These are phyloP conservation scores for Hippopotamus amphibius DNA, from an alignment of 2,113 vertebrate genomes.

Conservation along the genomic window DNA sequence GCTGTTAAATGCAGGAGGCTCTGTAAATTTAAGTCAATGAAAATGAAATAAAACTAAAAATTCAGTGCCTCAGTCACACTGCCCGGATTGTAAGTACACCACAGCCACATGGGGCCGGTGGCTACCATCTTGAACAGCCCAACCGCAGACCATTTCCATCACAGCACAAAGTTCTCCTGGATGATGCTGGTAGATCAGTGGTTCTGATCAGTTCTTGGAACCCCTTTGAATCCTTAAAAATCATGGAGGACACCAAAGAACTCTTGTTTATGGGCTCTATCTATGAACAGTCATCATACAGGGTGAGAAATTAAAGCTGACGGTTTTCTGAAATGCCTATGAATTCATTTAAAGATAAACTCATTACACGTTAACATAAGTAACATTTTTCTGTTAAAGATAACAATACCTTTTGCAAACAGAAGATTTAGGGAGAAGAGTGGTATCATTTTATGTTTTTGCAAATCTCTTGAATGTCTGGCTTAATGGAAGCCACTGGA, in stretches of 20 bases:
- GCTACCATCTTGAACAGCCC: neutral
- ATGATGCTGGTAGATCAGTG: neutral
- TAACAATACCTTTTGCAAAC: neutral
- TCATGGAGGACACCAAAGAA: neutral
- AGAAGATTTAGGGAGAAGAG: neutral
- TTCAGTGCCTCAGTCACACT: no score
- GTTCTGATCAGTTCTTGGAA: neutral
- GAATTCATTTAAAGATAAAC: neutral
- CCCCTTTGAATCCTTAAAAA: neutral
- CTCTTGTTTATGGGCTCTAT: neutral
- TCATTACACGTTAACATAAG: neutral
- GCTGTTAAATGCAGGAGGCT: neutral
- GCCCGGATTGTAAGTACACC: no score
- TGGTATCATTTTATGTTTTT: neutral
- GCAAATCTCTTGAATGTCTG: neutral
- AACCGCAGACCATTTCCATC: neutral
- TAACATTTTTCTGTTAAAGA: neutral
- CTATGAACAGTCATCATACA: neutral
- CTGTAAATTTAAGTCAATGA: neutral
- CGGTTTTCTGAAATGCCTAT: neutral
- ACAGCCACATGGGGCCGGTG: neutral
- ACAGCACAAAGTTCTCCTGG: neutral
- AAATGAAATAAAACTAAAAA: neutral
- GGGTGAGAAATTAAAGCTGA: neutral
- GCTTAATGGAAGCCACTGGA: neutral